Evolutionary conservation across 2,797 vertebrate genomes (phyloP).

Genomic region (Syncerus caffer): DNA sequence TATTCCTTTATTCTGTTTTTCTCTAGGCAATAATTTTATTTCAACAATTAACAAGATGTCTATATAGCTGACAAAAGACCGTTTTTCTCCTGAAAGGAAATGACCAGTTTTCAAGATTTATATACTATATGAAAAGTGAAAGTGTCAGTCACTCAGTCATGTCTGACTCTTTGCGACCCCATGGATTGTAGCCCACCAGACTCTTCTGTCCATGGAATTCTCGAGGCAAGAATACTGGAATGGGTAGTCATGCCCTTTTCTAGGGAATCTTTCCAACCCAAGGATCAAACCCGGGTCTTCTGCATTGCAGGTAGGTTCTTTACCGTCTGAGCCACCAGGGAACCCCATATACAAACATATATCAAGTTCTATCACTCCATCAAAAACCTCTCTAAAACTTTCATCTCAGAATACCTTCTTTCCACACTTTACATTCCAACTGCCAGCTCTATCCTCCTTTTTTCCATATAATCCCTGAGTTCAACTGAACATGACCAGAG

Average conservation of each 20-base stretch:
- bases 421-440: neutral
- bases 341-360: neutral
- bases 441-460: neutral
- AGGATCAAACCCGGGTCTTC: neutral
- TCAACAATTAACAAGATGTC: neutral
- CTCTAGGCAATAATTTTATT: conserved; percentile 16
- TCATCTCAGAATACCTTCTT: neutral
- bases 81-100: neutral
- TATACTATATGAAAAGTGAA: neutral
- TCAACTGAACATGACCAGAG: neutral
- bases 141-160: neutral
- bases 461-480: neutral
- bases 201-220: neutral
- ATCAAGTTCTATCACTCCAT: neutral
- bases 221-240: neutral
- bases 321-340: neutral
- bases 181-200: neutral
- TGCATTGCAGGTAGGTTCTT: neutral
- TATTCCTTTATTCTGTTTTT: neutral
- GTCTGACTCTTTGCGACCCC: neutral
- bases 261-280: neutral
- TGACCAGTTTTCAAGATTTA: neutral
- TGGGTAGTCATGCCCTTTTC: neutral
- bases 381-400: neutral
- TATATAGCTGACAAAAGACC: neutral